Conservation (phyloP, 2,797 vertebrate genomes). For the Tamandua tetradactyla region DNA sequence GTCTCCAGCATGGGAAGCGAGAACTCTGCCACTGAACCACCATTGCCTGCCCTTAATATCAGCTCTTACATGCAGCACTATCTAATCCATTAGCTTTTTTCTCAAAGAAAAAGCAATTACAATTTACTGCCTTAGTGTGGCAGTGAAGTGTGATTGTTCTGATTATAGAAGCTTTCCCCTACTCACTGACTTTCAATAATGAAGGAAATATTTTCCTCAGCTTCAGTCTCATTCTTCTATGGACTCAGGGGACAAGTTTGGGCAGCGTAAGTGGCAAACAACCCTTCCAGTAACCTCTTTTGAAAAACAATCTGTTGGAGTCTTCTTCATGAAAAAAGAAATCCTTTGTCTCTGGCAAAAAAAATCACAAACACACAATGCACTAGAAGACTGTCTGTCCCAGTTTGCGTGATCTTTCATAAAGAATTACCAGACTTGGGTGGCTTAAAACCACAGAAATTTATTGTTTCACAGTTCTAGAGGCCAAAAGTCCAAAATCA, state of each 20-base stretch:
- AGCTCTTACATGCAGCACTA: neutral
- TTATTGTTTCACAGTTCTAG: no score
- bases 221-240: neutral
- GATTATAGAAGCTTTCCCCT: neutral
- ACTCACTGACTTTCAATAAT: neutral
- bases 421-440: no score
- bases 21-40: no score
- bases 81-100: neutral
- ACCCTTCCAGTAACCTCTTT: neutral
- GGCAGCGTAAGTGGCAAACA: neutral
- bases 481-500: no score
- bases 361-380: neutral
- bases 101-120: neutral
- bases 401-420: no score
- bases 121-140: neutral
- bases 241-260: neutral
- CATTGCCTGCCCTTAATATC: no score
- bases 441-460: no score
- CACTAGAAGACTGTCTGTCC: neutral
- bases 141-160: neutral
- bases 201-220: neutral
- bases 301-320: neutral
- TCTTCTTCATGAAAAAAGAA: neutral
- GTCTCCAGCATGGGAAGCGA: no score
- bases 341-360: neutral